Conservation (phyloP, 2,797 vertebrate species). For the Coregonus suidteri region DNA sequence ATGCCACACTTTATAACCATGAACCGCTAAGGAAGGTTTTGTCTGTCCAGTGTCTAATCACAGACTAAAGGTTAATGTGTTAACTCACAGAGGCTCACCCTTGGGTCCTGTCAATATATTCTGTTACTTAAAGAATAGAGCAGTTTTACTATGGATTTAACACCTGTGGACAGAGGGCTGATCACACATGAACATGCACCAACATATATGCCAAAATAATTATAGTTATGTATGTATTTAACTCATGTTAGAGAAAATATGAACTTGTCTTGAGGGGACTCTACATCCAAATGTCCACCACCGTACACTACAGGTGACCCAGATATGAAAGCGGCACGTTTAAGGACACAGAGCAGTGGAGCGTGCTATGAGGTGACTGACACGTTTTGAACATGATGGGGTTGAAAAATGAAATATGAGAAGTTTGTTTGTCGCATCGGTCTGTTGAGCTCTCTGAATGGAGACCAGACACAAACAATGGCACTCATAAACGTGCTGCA, state of each 20-base stretch:
- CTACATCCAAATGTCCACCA: not conserved
- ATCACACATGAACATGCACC: not conserved
- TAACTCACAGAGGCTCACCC: not conserved
- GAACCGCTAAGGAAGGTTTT: not conserved
- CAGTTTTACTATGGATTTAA: slow-evolving; percentile 44
- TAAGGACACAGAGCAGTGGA: not conserved
- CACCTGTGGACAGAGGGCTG: slow-evolving; percentile 51
- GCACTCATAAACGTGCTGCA: not conserved
- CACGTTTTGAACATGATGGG: not conserved
- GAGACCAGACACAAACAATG: not conserved
- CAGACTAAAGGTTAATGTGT: not conserved
- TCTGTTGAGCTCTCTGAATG: not conserved
- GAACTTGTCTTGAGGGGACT: not conserved
- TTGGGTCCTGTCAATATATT: slow-evolving; percentile 31
- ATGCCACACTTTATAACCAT: not conserved
- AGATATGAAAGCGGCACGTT: not conserved
- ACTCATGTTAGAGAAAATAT: not conserved
- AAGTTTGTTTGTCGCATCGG: not conserved
- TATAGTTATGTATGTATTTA: not conserved
- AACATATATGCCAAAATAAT: not conserved
- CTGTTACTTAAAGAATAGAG: slow-evolving; percentile 29
- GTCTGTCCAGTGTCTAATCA: not conserved
- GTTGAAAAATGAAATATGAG: not conserved
- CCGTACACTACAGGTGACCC: not conserved
- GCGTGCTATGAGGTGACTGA: not conserved